A percentile compares a stretch with the other conserved stretches of the same genome.
Conservation (phyloP, 1,140 invertebrate species). For the Ips typographus region DNA sequence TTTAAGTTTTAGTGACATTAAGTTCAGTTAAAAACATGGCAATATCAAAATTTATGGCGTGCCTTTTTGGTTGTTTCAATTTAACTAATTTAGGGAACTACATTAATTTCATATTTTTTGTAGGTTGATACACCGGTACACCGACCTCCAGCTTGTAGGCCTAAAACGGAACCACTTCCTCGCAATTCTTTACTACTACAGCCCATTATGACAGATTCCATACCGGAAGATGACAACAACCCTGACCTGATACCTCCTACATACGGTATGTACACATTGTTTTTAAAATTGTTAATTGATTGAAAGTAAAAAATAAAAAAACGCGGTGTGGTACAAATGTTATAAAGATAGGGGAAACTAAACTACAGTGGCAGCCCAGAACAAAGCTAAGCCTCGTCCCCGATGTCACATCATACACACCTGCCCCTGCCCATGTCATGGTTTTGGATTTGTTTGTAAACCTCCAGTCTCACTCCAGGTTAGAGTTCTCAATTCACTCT, state of each 20-base stretch:
- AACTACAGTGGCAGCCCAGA: not conserved
- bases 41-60: too few species aligned
- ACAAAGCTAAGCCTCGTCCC: not conserved
- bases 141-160: slow-evolving; percentile 43
- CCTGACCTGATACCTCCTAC: slow-evolving; percentile 51
- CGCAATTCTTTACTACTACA: slow-evolving; percentile 44
- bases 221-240: slow-evolving; percentile 49
- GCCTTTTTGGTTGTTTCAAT: not conserved
- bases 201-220: slow-evolving; percentile 42
- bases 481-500: too few species aligned
- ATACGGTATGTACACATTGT: slow-evolving; percentile 41
- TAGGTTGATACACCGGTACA: slow-evolving; percentile 48
- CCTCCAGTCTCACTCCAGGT: too few species aligned
- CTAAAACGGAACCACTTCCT: slow-evolving; percentile 44
- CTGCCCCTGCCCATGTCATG: too few species aligned
- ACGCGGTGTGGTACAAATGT: not conserved
- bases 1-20: too few species aligned
- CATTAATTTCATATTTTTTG: slow-evolving; percentile 6
- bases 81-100: slow-evolving; percentile 7
- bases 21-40: too few species aligned
- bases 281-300: not conserved
- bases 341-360: not conserved
- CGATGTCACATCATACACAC: not conserved
- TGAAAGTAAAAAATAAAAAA: not conserved
- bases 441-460: too few species aligned